A percentile compares a stretch with the other conserved stretches of the same genome.
These are phyloP conservation scores for Napeogenes inachia DNA, from an alignment of 2,888 invertebrate species.

Conservation along the genomic window DNA sequence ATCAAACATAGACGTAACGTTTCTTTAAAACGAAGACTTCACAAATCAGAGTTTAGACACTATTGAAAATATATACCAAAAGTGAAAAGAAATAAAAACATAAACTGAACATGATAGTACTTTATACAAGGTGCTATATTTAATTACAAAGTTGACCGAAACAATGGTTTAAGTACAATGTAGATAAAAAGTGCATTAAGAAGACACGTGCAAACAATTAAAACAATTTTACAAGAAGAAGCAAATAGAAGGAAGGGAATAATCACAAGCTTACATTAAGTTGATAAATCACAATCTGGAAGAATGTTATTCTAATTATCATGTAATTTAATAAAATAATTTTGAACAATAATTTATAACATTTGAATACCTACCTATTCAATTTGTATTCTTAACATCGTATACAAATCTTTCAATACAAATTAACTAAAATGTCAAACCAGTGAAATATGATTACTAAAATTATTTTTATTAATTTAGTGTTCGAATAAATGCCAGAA, in stretches of 20 bases:
- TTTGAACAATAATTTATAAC: no score
- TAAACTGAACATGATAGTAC: neutral
- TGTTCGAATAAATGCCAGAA: no score
- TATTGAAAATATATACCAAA: neutral
- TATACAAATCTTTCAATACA: no score
- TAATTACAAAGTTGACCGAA: neutral
- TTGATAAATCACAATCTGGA: constrained; percentile 18
- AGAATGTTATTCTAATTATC: constrained; percentile 10
- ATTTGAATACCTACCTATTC: no score
- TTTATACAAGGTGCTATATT: constrained; percentile 1
- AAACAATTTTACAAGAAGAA: constrained; percentile 1
- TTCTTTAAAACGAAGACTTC: neutral
- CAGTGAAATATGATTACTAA: no score
- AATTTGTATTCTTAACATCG: no score
- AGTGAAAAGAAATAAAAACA: neutral
- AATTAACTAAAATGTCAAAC: no score
- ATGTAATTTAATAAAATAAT: no score
- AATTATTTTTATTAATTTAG: no score
- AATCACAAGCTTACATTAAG: neutral
- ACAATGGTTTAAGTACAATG: no score
- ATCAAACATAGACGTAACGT: constrained; percentile 31
- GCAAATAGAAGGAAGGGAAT: constrained; percentile 1
- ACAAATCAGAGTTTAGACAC: neutral
- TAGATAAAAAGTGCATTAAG: neutral
- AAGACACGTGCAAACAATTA: neutral